Evolutionary conservation across 2,797 vertebrate genomes (phyloP).

Genomic region (Acomys russatus): DNA sequence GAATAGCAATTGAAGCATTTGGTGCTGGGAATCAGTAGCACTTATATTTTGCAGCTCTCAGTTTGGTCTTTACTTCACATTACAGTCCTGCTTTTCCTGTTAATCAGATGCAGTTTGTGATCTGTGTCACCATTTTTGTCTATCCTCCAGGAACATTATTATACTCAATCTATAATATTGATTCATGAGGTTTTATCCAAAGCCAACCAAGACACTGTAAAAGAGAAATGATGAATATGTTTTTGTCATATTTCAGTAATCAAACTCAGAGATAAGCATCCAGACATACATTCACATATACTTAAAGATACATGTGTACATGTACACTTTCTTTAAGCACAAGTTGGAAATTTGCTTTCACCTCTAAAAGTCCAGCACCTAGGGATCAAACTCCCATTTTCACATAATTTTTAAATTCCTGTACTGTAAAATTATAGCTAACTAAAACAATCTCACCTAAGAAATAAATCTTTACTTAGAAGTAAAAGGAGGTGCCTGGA

Average conservation of each 20-base stretch:
- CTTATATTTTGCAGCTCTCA: too few species aligned
- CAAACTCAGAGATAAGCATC: slow-evolving; percentile 17
- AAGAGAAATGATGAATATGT: background rate
- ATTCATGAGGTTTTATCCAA: slow-evolving; percentile 61
- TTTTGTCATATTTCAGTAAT: slow-evolving; percentile 24
- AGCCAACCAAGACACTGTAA: slow-evolving; percentile 41
- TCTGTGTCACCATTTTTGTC: too few species aligned
- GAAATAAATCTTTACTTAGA: background rate
- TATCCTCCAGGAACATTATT: slow-evolving; percentile 58
- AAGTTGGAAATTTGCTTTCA: background rate
- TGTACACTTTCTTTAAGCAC: background rate
- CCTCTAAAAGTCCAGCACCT: background rate
- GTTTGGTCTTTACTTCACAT: too few species aligned
- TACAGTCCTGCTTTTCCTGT: too few species aligned
- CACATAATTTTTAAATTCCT: background rate
- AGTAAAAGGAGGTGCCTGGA: background rate
- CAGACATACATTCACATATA: background rate
- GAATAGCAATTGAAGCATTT: too few species aligned
- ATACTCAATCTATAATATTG: slow-evolving; percentile 12
- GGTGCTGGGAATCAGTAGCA: too few species aligned
- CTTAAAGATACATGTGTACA: background rate
- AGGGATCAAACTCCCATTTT: background rate
- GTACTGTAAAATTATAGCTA: background rate
- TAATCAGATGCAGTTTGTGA: too few species aligned
- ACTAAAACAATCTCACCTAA: background rate